Evolutionary conservation across 2,113 vertebrate species (phyloP).

Genomic region (Elanus axillaris): DNA sequence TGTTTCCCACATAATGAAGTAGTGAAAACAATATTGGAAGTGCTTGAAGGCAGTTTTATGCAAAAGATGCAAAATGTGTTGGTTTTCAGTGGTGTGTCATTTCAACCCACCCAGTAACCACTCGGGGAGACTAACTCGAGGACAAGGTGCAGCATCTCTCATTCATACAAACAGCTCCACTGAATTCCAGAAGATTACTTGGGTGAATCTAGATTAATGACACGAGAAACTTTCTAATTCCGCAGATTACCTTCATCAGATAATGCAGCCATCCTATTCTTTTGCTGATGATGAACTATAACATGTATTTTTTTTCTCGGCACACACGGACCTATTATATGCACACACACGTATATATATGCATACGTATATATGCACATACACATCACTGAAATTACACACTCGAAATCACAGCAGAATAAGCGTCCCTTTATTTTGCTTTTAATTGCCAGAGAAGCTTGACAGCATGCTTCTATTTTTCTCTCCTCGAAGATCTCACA

Average conservation of each 20-base stretch:
- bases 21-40: neutral
- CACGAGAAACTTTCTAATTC: neutral
- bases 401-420: neutral
- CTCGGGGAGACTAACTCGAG: neutral
- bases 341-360: neutral
- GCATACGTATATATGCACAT: neutral
- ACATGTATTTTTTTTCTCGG: neutral
- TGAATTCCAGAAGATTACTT: neutral
- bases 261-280: neutral
- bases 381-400: neutral
- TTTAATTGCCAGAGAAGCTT: neutral
- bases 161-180: neutral
- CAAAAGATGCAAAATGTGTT: neutral
- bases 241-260: neutral
- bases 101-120: neutral
- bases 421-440: neutral
- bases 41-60: neutral
- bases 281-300: neutral
- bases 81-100: neutral
- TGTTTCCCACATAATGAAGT: neutral
- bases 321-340: rapidly evolving
- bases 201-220: neutral
- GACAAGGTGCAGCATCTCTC: neutral
- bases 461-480: neutral
- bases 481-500: neutral